Evolutionary conservation across 2,797 vertebrate species (phyloP), one percentile per base, ranked within the genome.

Genomic region (Myiotriccus ornatus): DNA sequence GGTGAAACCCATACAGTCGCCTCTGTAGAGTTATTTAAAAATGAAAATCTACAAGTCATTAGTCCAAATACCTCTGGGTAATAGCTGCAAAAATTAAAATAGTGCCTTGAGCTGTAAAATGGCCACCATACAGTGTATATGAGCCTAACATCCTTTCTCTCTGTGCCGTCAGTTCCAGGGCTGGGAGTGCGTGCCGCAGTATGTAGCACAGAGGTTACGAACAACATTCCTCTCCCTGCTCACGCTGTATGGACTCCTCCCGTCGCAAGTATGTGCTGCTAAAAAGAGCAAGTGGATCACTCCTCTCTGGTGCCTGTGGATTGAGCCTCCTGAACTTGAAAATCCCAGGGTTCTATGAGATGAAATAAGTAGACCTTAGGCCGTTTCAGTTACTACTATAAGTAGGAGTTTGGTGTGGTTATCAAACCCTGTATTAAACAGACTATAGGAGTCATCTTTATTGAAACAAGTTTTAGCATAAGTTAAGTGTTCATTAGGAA

Each of bases 11-110:
- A 2, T 16, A 12, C 14, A 69, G 27, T 8, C 35, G 53, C 3
- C 47, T 67, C 75, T 34, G 56, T 75, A 73, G 73, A 77, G 83
- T 82, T 87, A 76, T 4, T 95, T 94, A 47, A 82, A 85, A 80
- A 65, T 52, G 0, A 74, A 70, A 57, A 87, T 39, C n/a, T 55
- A 19, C 39, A 60, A 86, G 39, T 63, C 78, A 9, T 74, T 77
- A 73, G n/a, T 52, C 68, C 25, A 10, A 63, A 57, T 67, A 63
- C 62, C 78, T 60, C 53, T 50, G 64, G 50, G 87, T 73, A 90
- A 57, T 56, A 75, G 69, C 67, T 60, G 41, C 30, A 39, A 32
- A 71, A 82, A 64, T 78, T 83, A 59, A 76, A 90, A 34, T 52
- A 13, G 64, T 3, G 28, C 84, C 56, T 89, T 86, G 69, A 79